Evolutionary conservation across 2,797 vertebrate species (phyloP).

Genomic region (Prunella strophiata): DNA sequence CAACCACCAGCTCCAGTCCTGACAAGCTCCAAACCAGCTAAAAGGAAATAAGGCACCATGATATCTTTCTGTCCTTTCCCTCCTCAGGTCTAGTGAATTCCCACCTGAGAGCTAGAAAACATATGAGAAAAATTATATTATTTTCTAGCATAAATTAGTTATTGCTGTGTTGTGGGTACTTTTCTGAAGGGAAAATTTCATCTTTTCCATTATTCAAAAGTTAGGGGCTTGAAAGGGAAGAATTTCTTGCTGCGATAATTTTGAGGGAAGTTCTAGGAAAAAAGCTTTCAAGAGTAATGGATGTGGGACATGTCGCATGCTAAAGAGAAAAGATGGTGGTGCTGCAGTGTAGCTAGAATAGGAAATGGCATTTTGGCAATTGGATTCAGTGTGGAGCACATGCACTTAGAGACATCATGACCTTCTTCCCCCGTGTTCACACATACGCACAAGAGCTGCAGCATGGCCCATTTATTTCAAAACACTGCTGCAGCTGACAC

Average conservation of each 20-base stretch:
- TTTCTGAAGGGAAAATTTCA: not conserved
- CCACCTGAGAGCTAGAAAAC: not conserved
- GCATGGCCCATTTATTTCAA: not conserved
- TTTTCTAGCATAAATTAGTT: not conserved
- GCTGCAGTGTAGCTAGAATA: not conserved
- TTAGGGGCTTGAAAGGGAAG: not conserved
- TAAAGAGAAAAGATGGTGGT: not conserved
- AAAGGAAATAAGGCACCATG: not conserved
- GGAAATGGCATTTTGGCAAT: not conserved
- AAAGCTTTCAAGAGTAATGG: not conserved
- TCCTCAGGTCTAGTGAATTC: not conserved
- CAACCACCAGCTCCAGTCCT: not conserved
- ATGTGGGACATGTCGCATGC: fast-evolving
- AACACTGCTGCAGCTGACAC: not conserved
- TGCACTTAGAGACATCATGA: not conserved
- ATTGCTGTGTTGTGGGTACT: not conserved
- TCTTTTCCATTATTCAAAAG: not conserved
- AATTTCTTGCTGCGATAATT: not conserved
- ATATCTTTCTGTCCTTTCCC: not conserved
- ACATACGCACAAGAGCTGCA: not conserved
- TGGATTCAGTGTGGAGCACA: not conserved
- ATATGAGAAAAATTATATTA: not conserved
- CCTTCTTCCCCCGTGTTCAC: not conserved
- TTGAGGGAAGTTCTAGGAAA: not conserved
- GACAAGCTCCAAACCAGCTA: not conserved